phyloP scores from a whole-genome alignment of 2,797 vertebrate genomes.

The Coluber constrictor region DNA sequence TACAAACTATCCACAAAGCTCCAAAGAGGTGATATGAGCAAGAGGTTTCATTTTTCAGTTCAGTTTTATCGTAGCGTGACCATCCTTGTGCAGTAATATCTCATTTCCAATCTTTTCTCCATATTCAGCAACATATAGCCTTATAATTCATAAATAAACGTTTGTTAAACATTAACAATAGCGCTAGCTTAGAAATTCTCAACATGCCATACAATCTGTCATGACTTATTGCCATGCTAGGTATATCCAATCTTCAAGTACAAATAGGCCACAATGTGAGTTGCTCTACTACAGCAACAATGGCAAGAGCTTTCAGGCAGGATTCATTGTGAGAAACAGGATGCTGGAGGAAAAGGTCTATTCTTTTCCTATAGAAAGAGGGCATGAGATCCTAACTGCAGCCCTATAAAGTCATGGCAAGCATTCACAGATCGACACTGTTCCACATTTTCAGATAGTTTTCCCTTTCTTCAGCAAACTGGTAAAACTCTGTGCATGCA shows the following conservation, averaged over 20 bases:
- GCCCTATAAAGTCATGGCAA: background rate
- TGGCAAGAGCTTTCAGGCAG: background rate
- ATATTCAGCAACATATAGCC: background rate
- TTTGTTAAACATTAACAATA: background rate
- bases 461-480: background rate
- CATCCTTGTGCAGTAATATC: background rate
- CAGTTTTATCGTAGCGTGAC: background rate
- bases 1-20: background rate
- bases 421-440: background rate
- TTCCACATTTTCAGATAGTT: background rate
- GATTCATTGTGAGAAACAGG: background rate
- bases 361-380: background rate
- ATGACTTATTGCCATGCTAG: background rate
- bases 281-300: background rate
- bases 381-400: background rate
- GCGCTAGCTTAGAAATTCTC: background rate
- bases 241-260: background rate
- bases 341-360: background rate
- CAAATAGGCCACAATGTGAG: background rate
- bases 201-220: background rate
- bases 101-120: background rate
- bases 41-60: background rate
- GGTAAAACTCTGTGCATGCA: background rate
- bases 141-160: background rate
- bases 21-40: background rate